Conservation (phyloP, 2,113 vertebrate genomes). For the Microcebus tavaratra region DNA sequence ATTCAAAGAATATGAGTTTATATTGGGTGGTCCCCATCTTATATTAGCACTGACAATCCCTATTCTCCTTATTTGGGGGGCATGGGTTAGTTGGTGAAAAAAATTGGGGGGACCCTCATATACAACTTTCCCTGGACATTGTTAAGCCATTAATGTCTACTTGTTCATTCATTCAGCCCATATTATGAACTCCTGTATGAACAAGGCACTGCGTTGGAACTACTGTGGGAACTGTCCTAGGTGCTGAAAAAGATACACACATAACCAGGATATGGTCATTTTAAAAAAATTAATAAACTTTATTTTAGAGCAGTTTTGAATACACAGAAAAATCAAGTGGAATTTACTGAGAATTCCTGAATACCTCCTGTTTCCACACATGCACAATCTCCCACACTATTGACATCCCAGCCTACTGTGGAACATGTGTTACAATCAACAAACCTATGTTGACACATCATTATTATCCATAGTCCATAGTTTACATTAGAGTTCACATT, state of each 20-base stretch:
- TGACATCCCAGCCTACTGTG: background rate
- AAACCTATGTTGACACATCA: background rate
- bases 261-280: background rate
- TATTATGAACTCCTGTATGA: background rate
- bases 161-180: background rate
- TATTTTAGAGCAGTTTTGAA: background rate
- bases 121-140: background rate
- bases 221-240: background rate
- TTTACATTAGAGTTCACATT: background rate
- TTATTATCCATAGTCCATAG: background rate
- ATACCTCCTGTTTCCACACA: background rate
- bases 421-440: background rate
- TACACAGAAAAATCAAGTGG: background rate
- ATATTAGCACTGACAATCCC: background rate
- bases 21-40: background rate
- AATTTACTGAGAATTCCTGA: background rate
- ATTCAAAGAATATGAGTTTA: background rate
- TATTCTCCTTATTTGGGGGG: background rate
- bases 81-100: background rate
- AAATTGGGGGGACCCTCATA: background rate
- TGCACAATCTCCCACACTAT: background rate
- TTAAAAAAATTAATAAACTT: background rate
- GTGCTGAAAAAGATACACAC: background rate
- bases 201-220: background rate
- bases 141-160: background rate